Evolutionary conservation across 2,113 vertebrate genomes (phyloP), one percentile per base, ranked within the genome.

Genomic region (Elgaria multicarinata): DNA sequence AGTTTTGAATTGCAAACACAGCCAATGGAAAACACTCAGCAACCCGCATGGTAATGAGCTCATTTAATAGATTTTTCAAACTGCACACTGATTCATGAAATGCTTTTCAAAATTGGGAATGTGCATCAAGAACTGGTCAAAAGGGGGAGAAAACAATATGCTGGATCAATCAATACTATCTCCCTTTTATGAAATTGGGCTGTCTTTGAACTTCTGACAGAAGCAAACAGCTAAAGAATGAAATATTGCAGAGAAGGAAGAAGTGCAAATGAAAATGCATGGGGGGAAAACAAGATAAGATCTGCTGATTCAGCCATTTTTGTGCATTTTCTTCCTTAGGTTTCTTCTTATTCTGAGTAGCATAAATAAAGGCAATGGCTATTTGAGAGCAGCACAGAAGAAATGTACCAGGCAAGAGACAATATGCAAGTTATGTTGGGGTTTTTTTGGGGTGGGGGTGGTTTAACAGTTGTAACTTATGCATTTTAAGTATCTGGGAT

Each of bases 41-140:
- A 93, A 86, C 87, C 87, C 91, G 88, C 46, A 92, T 91, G 89
- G 71, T 94, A 95, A 96, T 94, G 87, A 96, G 75, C 75, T 91
- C 92, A 92, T 87, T 62, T 62, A 95, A 94, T 93, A 89, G 95
- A 95, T 96, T 94, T 96, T 72, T 93, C 91, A 94, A 93, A 96
- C 92, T 94, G 90, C 91, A 93, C 93, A 95, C 92, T 94, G 94
- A 93, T 91, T 95, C 95, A 95, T 92, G 93, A 96, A 95, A 95
- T 95, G 81, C 72, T 93, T 95, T 95, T 94, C 81, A 71, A 93
- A 96, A 94, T 84, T 94, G 44, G n/a, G 95, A 93, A 94, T 95
- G 89, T 85, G 83, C 93, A 84, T 86, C 87, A 82, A 95, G 90
- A 89, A 95, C 86, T 93, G 94, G 95, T 92, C 92, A 95, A 91